Evolutionary conservation across 2,888 invertebrate genomes (phyloP), one percentile per base, ranked within the genome.

Genomic region (Tinea pellionella): DNA sequence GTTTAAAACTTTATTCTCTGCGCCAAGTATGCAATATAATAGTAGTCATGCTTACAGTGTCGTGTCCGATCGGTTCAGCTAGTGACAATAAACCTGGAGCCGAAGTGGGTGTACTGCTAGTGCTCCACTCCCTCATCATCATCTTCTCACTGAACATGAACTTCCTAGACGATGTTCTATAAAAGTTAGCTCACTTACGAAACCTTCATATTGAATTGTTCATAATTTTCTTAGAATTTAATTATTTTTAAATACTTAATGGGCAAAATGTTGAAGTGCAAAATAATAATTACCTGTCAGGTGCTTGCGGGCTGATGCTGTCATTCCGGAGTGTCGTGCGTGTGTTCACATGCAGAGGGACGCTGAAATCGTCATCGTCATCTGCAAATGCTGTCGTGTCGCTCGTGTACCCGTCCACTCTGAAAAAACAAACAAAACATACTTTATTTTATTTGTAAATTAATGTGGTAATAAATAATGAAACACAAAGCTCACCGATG

Each of bases 371-470:
- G 56, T 92, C 92, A 63, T 93, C 93, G 67, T 93, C 93, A 69
- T 93, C 93, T 57, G 93, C 93, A 67, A 93, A 91, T 7, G 93
- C 92, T 51, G 93, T 93, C 24, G 93, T 93, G 72, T 94, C 94
- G 71, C 93, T 93, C 51, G 93, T 92, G 74, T 94, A 93, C 51
- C 93, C 94, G 69, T 93, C 94, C 71, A 91, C 89, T 63, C 92
- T 88, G 68, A 12, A 74, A 73, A 62, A 32, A 58, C 8, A 32
- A 57, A 12, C 24, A 32, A 30, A 32, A 57, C 13, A 51, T 15
- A 3, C 6, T 24, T 42, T 42, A 2, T 24, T 3, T 24, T 24
- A 24, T 24, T 37, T 37, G 37, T 6, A 2, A 6, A 37, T 37
- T 37, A 37, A 37, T 37, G 9, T 37, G 9, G 2, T 37, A 37